Conservation (phyloP, 2,888 invertebrate species). For the Drosophila borealis region DNA sequence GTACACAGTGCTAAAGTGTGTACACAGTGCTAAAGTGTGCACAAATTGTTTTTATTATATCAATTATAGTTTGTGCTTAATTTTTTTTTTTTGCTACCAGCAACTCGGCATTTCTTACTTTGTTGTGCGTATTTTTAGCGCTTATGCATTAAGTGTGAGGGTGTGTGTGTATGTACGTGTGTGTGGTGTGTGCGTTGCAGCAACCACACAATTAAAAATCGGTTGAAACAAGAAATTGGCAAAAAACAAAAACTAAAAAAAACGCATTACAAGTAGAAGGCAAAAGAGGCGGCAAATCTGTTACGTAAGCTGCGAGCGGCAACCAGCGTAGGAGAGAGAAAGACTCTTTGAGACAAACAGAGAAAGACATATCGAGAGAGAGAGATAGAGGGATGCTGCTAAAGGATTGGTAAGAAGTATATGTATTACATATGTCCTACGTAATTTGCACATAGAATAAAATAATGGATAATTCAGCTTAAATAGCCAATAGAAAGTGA, state of each 20-base stretch:
- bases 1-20: conserved; percentile 3
- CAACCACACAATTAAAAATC: conserved; percentile 34
- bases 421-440: neutral
- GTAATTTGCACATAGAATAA: too few relatives aligned
- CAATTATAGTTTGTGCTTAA: conserved; percentile 10
- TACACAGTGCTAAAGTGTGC: conserved; percentile 39
- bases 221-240: conserved; percentile 45
- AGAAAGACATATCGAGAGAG: neutral
- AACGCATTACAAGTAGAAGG: conserved; percentile 22
- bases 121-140: conserved; percentile 58
- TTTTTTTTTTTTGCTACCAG: conserved; percentile 35
- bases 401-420: conserved; percentile 44
- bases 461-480: too few relatives aligned
- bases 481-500: too few relatives aligned
- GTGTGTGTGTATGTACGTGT: neutral
- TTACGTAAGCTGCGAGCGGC: conserved; percentile 39
- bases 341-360: neutral
- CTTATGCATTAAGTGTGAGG: neutral
- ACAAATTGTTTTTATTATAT: conserved; percentile 18
- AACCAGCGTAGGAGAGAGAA: conserved; percentile 1
- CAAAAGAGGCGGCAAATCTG: conserved; percentile 15
- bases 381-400: conserved; percentile 7
- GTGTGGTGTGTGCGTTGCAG: conserved; percentile 30
- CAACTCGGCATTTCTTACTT: conserved; percentile 22
- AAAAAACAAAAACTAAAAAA: conserved; percentile 17